These are phyloP conservation scores for Drosophila grimshawi DNA, from an alignment of 1,140 invertebrate species.

Conservation along the genomic window DNA sequence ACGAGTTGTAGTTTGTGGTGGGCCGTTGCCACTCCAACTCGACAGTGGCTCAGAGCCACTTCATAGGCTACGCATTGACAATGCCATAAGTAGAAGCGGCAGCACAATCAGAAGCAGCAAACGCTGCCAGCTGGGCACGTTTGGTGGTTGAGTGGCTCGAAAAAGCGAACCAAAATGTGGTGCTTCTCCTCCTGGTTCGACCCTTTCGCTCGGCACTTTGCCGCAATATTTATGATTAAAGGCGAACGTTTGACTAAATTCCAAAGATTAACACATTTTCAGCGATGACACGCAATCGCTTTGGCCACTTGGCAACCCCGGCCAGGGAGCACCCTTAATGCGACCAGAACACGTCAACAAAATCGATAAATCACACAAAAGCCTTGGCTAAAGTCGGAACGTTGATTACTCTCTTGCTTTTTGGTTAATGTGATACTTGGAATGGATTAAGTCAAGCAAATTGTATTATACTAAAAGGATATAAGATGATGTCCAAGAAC, in stretches of 20 bases:
- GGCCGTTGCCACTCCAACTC: constrained; percentile 29
- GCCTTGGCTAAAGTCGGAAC: background rate
- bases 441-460: too few relatives aligned
- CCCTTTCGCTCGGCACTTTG: constrained; percentile 20
- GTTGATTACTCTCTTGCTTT: too few relatives aligned
- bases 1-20: constrained; percentile 78
- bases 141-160: constrained; percentile 65
- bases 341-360: constrained; percentile 51
- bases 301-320: constrained; percentile 9
- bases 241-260: constrained; percentile 70
- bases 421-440: too few relatives aligned
- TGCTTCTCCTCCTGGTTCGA: too few relatives aligned
- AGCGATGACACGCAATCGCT: constrained; percentile 62
- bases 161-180: background rate
- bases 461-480: too few relatives aligned
- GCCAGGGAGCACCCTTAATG: constrained; percentile 51
- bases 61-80: constrained; percentile 66
- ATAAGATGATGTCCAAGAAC: too few relatives aligned
- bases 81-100: constrained; percentile 47
- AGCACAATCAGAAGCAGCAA: constrained; percentile 16
- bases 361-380: constrained; percentile 29
- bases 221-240: constrained; percentile 70
- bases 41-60: constrained; percentile 43
- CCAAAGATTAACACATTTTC: constrained; percentile 76
- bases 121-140: constrained; percentile 75